Base-by-base conservation (phyloP, 2,113 vertebrate species). In the Misgurnus anguillicaudatus region DNA sequence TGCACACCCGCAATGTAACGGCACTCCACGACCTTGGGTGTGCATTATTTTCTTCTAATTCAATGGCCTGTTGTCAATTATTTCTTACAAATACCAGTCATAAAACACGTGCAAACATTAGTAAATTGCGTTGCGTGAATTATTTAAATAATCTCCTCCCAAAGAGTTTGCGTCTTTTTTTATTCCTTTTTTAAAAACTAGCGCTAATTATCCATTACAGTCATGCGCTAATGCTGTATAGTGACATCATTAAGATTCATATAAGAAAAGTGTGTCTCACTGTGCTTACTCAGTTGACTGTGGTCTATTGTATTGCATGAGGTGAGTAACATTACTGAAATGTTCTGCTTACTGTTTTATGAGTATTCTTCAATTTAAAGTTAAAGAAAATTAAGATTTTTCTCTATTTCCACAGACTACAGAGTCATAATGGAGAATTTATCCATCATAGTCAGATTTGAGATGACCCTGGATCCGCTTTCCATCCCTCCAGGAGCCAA, bases 391-490 rank as follows among this genome's bases (percentile, higher is more conserved):
- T 38, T 31, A 31, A 31, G 24, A 31, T 31, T 31, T 5, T 36
- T 2, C 62, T 48, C 8, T 71, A 21, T 69, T 72, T 61, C n/a
- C 75, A 72, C 55, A 61, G 42, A 47, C 41, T 57, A 57, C 14
- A 69, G 11, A 42, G 36, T 16, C 24, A 4, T 24, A 77, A 92
- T 92, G 90, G 85, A 86, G 61, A 92, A 92, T 74, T 8, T 19
- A 0, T 89, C 90, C 60, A 86, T 84, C 41, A 72, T 48, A n/a
- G 65, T 87, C 11, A 85, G 45, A 36, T 74, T 80, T 17, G 64
- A 86, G 31, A 76, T 91, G 74, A 89, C 75, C 31, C 73, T 92
- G 75, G 85, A 91, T 41, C 60, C 87, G 0, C 91, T 93, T 70
- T 58, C 75, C 4, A 86, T 93, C 61, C 85, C 88, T 47, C 60